Percentiles rank a stretch among this genome's conserved stretches.
Conservation (phyloP, 1,140 invertebrate genomes). For the Aporrectodea caliginosa region DNA sequence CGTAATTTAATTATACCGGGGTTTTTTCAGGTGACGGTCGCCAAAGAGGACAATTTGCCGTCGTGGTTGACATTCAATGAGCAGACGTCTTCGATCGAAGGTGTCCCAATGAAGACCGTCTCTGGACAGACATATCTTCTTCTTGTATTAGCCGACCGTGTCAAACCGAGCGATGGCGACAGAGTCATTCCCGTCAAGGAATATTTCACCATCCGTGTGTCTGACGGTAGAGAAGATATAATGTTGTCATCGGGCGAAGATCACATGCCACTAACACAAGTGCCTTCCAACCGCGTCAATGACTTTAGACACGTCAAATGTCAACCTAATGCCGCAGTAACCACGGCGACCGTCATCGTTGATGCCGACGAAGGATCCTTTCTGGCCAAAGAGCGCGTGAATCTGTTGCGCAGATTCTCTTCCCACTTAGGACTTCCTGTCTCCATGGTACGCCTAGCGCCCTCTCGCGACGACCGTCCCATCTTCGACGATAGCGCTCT, state of each 20-base stretch:
- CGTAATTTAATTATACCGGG: too few relatives aligned
- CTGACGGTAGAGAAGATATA: not conserved
- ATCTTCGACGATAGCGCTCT: slow-evolving; percentile 21
- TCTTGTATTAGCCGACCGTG: not conserved
- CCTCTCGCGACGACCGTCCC: not conserved
- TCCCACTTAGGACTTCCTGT: slow-evolving; percentile 18
- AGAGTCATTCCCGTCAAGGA: not conserved
- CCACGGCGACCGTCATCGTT: not conserved
- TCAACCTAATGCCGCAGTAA: not conserved
- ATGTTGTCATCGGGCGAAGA: not conserved
- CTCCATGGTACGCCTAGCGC: slow-evolving; percentile 6
- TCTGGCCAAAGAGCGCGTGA: not conserved
- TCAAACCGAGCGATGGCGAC: not conserved
- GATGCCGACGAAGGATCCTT: not conserved
- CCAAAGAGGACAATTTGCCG: not conserved
- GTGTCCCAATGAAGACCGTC: not conserved
- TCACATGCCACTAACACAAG: too few relatives aligned
- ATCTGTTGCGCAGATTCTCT: not conserved
- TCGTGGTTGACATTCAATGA: not conserved
- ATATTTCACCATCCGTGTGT: not conserved
- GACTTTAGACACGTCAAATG: not conserved
- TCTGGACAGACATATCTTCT: not conserved
- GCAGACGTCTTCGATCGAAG: not conserved
- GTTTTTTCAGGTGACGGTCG: not conserved
- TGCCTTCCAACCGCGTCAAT: not conserved